Evolutionary conservation across 2,113 vertebrate species (phyloP).

Genomic region (Oncorhynchus mykiss): DNA sequence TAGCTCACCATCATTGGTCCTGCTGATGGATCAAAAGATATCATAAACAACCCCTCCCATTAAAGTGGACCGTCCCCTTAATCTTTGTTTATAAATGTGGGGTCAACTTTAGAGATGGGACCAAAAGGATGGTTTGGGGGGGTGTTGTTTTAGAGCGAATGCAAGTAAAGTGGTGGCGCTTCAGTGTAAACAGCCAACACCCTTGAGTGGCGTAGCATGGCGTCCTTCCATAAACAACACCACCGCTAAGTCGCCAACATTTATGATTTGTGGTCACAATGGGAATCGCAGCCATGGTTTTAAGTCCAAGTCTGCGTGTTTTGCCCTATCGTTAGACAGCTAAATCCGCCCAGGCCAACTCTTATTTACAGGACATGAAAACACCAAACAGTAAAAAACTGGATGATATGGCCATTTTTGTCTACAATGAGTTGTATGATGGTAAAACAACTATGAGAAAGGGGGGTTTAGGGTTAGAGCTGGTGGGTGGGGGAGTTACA

Average conservation of each 20-base stretch:
- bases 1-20: background rate
- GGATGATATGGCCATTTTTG: constrained; percentile 48
- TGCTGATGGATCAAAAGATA: constrained; percentile 13
- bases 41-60: constrained; percentile 29
- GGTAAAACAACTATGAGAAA: constrained; percentile 38
- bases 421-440: constrained; percentile 57
- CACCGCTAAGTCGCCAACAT: constrained; percentile 61
- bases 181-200: constrained; percentile 75
- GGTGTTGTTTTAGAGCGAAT: constrained; percentile 58
- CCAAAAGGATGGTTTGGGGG: constrained; percentile 47
- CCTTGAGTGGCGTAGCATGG: constrained; percentile 64
- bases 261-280: constrained; percentile 69
- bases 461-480: too few relatives aligned
- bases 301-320: constrained; percentile 58
- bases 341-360: constrained; percentile 59
- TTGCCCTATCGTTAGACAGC: constrained; percentile 63
- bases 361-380: constrained; percentile 66
- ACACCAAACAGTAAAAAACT: constrained; percentile 53
- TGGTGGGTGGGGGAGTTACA: constrained; percentile 25
- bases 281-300: constrained; percentile 60
- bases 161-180: constrained; percentile 54
- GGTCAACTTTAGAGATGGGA: constrained; percentile 55
- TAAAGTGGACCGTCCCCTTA: constrained; percentile 27
- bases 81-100: constrained; percentile 40
- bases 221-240: constrained; percentile 72